Conservation (phyloP, 1,140 invertebrate genomes). For the Cherax destructor region DNA sequence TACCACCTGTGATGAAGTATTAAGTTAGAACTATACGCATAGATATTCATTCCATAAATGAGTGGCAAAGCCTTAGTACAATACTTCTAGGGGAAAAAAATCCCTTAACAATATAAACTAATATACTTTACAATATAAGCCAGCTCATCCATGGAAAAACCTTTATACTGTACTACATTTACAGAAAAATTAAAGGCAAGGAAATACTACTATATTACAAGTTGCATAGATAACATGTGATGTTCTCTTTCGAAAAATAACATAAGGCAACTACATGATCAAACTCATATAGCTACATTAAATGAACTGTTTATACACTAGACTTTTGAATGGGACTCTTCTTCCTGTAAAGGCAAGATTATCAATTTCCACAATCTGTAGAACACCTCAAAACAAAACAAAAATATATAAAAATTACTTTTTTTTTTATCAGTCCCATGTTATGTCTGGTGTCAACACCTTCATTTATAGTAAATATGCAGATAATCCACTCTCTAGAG, state of each 20-base stretch:
- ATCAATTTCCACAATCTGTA: not conserved
- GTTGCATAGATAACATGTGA: conserved; percentile 69
- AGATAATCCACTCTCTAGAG: conserved; percentile 33
- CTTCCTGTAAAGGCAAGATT: not conserved
- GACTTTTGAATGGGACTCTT: conserved; percentile 16
- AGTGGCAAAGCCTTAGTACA: not conserved
- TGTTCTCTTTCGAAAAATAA: conserved; percentile 66
- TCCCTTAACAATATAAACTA: not conserved
- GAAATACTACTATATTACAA: conserved; percentile 67
- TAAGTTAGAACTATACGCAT: conserved; percentile 21
- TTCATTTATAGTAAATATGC: conserved; percentile 26
- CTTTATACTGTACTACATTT: not conserved
- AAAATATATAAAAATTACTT: not conserved
- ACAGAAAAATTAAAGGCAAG: conserved; percentile 53
- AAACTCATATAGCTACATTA: conserved; percentile 47
- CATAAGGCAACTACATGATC: conserved; percentile 59
- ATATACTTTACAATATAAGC: not conserved
- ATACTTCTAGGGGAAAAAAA: not conserved
- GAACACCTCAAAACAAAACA: not conserved
- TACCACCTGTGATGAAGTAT: conserved; percentile 21
- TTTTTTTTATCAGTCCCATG: not conserved
- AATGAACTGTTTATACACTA: conserved; percentile 7
- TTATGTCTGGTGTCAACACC: conserved; percentile 12
- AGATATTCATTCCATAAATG: conserved; percentile 28
- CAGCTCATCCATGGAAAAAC: conserved; percentile 16